A percentile compares a stretch with the other conserved stretches of the same genome.
Evolutionary conservation across 1,140 invertebrate species (phyloP).

Genomic region (Nasonia longicornis): DNA sequence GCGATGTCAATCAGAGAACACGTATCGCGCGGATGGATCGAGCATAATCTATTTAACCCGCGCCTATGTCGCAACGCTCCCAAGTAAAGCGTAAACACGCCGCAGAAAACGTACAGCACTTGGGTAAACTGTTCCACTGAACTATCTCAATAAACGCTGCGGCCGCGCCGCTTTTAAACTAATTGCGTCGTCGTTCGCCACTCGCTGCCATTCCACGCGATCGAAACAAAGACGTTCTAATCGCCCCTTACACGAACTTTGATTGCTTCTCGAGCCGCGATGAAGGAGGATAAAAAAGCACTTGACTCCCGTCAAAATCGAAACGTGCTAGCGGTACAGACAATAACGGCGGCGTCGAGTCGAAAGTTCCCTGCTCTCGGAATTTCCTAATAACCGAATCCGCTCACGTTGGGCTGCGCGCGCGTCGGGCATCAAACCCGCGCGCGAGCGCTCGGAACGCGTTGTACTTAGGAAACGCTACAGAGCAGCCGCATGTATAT

Average conservation of each 20-base stretch:
- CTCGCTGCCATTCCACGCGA: neutral
- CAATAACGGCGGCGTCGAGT: too few relatives aligned
- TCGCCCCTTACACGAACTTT: too few relatives aligned
- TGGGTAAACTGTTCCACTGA: neutral
- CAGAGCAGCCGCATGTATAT: neutral
- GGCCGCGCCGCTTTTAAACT: neutral
- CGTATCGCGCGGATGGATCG: neutral
- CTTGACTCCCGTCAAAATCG: neutral
- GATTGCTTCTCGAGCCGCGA: neutral
- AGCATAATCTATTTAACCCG: conserved; percentile 11
- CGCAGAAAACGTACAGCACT: neutral
- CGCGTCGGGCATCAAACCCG: neutral
- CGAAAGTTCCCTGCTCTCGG: neutral
- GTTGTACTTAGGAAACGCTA: neutral
- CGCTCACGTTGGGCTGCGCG: neutral
- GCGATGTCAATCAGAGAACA: conserved; percentile 17
- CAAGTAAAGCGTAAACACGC: neutral
- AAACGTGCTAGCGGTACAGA: too few relatives aligned
- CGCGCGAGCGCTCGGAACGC: too few relatives aligned
- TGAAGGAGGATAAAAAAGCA: neutral
- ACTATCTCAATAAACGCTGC: neutral
- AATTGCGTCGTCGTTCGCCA: neutral
- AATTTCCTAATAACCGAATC: conserved; percentile 25
- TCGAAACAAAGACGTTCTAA: neutral
- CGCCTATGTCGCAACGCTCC: neutral